Percentiles rank a stretch among this genome's conserved stretches.
These are phyloP conservation scores for Vultur gryphus DNA, from an alignment of 2,797 vertebrate species.

Conservation along the genomic window DNA sequence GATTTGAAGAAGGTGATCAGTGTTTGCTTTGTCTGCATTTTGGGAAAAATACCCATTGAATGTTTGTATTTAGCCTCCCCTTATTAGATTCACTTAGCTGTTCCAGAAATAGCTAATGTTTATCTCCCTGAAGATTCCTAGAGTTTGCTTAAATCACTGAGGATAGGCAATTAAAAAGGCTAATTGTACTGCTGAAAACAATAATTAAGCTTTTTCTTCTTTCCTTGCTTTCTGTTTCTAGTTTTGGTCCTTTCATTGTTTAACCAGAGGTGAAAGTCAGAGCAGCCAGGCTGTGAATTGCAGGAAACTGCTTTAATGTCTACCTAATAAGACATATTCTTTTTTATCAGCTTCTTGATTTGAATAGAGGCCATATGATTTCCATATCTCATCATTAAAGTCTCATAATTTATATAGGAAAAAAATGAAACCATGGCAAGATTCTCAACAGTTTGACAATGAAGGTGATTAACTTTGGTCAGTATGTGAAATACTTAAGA, in stretches of 20 bases:
- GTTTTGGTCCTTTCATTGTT: constrained; percentile 1
- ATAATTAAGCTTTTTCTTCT: constrained; percentile 10
- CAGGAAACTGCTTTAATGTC: not conserved
- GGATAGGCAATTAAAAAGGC: constrained; percentile 17
- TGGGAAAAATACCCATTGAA: not conserved
- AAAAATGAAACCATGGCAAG: not conserved
- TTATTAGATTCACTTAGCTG: constrained; percentile 7
- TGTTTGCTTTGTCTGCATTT: not conserved
- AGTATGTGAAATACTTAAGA: constrained; percentile 15
- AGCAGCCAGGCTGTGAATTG: not conserved
- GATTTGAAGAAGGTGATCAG: not conserved
- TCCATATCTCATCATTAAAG: not conserved
- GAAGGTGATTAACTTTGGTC: not conserved
- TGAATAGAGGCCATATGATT: not conserved
- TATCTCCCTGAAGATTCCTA: not conserved
- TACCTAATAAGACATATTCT: not conserved
- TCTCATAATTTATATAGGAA: not conserved
- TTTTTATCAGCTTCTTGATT: not conserved
- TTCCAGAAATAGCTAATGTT: constrained; percentile 27
- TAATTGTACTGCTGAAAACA: constrained; percentile 45
- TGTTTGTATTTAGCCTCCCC: not conserved
- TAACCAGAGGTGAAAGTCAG: not conserved
- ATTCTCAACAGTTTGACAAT: constrained; percentile 8
- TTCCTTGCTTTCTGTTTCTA: constrained; percentile 1
- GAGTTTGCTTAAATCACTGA: constrained; percentile 27